phyloP scores from a whole-genome alignment of 2,888 invertebrate species.

The Lasioglossum calceatum region DNA sequence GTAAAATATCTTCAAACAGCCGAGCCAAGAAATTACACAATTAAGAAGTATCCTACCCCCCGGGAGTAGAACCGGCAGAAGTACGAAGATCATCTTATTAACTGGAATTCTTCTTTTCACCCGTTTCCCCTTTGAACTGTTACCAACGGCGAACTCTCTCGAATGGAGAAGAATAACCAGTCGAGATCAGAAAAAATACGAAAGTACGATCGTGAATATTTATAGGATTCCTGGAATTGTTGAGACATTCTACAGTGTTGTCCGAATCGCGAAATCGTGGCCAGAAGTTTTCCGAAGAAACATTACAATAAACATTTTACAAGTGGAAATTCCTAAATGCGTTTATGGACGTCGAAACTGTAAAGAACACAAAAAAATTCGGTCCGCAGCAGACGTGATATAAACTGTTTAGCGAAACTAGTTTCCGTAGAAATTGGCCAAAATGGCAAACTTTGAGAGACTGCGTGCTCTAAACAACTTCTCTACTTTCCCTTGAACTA shows the following conservation, averaged over 20 bases:
- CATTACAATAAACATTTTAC: no score
- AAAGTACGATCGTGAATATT: background rate
- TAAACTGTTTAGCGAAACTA: no score
- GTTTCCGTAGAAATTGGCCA: no score
- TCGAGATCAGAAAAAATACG: background rate
- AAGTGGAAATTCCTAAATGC: no score
- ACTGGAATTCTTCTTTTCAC: background rate
- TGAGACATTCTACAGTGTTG: no score
- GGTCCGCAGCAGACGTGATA: no score
- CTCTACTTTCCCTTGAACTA: no score
- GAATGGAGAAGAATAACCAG: background rate
- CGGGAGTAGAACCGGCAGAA: background rate
- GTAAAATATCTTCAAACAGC: background rate
- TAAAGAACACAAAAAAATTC: no score
- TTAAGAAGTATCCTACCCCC: constrained; percentile 4
- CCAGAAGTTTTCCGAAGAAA: no score
- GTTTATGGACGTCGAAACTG: no score
- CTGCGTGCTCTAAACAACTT: no score
- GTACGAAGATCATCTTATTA: background rate
- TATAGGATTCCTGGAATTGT: background rate
- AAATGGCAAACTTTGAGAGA: no score
- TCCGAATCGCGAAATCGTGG: background rate
- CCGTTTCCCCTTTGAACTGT: background rate
- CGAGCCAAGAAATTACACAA: background rate
- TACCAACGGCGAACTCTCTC: background rate